Conservation (phyloP, 1,140 invertebrate genomes). For the Arion vulgaris region DNA sequence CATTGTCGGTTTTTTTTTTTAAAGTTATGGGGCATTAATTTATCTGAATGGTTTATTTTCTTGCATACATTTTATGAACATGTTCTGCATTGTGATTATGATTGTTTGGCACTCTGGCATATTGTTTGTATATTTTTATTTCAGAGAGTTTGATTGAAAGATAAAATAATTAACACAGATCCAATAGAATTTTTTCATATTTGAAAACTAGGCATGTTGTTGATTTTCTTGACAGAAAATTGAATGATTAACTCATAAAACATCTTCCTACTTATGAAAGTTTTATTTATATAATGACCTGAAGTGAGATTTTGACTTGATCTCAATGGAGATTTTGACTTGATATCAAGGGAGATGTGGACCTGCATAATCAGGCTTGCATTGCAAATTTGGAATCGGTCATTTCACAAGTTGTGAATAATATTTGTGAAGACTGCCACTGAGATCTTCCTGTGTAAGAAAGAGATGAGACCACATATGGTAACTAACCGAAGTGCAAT, state of each 20-base stretch:
- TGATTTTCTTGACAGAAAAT: neutral
- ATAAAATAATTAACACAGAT: conserved; percentile 20
- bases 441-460: too few species aligned
- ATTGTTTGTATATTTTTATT: conserved; percentile 22
- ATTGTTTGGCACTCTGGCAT: conserved; percentile 32
- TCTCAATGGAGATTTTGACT: conserved; percentile 2
- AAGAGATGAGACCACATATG: too few species aligned
- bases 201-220: neutral
- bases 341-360: neutral
- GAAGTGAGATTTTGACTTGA: too few species aligned
- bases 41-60: neutral
- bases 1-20: too few species aligned
- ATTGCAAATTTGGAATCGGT: neutral
- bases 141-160: neutral
- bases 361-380: conserved; percentile 13
- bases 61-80: conserved; percentile 4
- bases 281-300: conserved; percentile 13
- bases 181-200: neutral
- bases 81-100: conserved; percentile 33
- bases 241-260: conserved; percentile 14
- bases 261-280: conserved; percentile 7
- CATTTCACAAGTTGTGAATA: conserved; percentile 13
- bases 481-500: too few species aligned
- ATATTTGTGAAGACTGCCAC: conserved; percentile 20
- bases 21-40: neutral